Evolutionary conservation across 2,888 invertebrate species (phyloP).

Genomic region (Eupithecia subfuscata): DNA sequence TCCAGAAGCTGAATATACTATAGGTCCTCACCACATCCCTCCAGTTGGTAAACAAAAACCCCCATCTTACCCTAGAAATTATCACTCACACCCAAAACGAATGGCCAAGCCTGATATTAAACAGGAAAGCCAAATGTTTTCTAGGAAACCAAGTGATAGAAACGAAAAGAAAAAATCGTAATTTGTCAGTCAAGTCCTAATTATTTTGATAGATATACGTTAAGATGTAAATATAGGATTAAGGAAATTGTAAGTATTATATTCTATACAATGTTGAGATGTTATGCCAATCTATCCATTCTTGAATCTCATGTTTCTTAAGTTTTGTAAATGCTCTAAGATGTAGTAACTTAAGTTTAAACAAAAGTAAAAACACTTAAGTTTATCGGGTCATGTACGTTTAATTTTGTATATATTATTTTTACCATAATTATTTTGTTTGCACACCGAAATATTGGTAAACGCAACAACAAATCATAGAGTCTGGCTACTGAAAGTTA

Average conservation of each 20-base stretch:
- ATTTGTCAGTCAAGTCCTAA: constrained; percentile 37
- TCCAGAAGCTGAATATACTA: constrained; percentile 66
- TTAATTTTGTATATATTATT: not conserved
- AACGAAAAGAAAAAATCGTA: constrained; percentile 60
- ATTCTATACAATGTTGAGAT: constrained; percentile 6
- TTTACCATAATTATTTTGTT: not conserved
- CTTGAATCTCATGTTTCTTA: not conserved
- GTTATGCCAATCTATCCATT: not conserved
- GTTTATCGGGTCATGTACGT: not conserved
- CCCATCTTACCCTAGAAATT: constrained; percentile 69
- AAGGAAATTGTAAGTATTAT: constrained; percentile 41
- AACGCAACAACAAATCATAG: not conserved
- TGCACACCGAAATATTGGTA: not conserved
- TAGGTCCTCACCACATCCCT: constrained; percentile 59
- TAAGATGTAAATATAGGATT: constrained; percentile 55
- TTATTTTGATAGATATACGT: constrained; percentile 24
- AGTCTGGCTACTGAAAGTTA: too few relatives aligned
- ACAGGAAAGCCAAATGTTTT: constrained; percentile 45
- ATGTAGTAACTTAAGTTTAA: not conserved
- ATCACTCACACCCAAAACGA: constrained; percentile 73
- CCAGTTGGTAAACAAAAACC: constrained; percentile 64
- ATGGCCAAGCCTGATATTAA: constrained; percentile 67
- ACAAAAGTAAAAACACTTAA: not conserved
- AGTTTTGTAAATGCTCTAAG: not conserved
- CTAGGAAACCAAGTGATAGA: constrained; percentile 56